Evolutionary conservation across 2,888 invertebrate genomes (phyloP).

Genomic region (Limenitis camilla): DNA sequence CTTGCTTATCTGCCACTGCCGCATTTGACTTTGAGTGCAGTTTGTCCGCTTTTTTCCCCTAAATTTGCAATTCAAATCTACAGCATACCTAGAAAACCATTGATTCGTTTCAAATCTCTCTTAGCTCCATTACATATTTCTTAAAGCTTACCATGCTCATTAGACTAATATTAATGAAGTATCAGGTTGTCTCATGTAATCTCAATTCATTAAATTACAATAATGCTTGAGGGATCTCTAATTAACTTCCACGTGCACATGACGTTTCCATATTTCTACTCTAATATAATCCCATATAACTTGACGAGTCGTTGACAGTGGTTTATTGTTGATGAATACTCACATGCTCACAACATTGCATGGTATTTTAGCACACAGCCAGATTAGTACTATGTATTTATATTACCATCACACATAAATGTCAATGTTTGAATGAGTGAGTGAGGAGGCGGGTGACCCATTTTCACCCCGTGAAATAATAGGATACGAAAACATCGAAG

Average conservation of each 20-base stretch:
- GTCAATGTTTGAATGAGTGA: slow-evolving; percentile 48
- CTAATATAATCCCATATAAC: slow-evolving; percentile 58
- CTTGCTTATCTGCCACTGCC: slow-evolving; percentile 72
- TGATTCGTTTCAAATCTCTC: slow-evolving; percentile 44
- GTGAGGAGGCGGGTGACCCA: slow-evolving; percentile 68
- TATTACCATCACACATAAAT: slow-evolving; percentile 38
- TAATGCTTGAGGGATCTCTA: slow-evolving; percentile 1
- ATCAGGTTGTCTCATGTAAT: too few species aligned
- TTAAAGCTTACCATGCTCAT: too few species aligned
- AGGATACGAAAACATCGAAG: slow-evolving; percentile 74
- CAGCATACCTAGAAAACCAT: slow-evolving; percentile 49
- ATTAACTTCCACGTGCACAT: slow-evolving; percentile 21
- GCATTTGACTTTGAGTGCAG: slow-evolving; percentile 71
- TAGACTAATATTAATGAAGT: too few species aligned
- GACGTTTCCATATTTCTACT: slow-evolving; percentile 24
- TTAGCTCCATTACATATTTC: too few species aligned
- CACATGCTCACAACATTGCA: slow-evolving; percentile 40
- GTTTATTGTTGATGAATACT: slow-evolving; percentile 68
- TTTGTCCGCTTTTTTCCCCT: slow-evolving; percentile 62
- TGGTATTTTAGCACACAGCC: slow-evolving; percentile 39
- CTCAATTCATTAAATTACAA: slow-evolving; percentile 10
- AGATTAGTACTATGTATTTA: slow-evolving; percentile 30
- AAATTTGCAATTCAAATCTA: slow-evolving; percentile 72
- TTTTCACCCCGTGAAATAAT: slow-evolving; percentile 75
- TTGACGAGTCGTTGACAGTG: slow-evolving; percentile 74